Evolutionary conservation across 2,113 vertebrate genomes (phyloP).

Genomic region (Notothenia coriiceps): DNA sequence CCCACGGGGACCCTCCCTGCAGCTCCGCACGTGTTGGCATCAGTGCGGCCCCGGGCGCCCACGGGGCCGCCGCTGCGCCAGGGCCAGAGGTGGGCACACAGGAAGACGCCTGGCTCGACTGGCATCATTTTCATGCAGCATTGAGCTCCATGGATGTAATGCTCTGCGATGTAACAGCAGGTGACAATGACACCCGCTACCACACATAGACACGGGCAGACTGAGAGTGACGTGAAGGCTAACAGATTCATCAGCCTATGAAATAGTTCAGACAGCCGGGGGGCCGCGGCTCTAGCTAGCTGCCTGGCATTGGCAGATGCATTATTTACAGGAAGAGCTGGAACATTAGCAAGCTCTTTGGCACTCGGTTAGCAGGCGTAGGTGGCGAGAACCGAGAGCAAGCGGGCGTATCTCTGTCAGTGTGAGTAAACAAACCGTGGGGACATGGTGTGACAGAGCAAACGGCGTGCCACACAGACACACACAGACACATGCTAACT

Average conservation of each 20-base stretch:
- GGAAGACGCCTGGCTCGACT: slow-evolving; percentile 24
- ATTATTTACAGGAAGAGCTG: slow-evolving; percentile 73
- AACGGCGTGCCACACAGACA: slow-evolving; percentile 50
- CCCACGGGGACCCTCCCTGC: slow-evolving; percentile 68
- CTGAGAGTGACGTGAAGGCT: slow-evolving; percentile 44
- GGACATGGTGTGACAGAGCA: slow-evolving; percentile 77
- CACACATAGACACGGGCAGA: slow-evolving; percentile 26
- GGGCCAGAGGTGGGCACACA: slow-evolving; percentile 34
- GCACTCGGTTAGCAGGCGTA: slow-evolving; percentile 64
- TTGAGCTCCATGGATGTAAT: slow-evolving; percentile 36
- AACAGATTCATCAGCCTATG: slow-evolving; percentile 72
- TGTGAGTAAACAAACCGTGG: slow-evolving; percentile 80
- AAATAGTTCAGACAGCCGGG: slow-evolving; percentile 70
- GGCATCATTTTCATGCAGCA: slow-evolving; percentile 31
- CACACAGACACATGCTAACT: slow-evolving; percentile 65
- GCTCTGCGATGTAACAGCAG: slow-evolving; percentile 35
- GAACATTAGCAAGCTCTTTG: slow-evolving; percentile 68
- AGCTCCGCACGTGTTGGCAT: slow-evolving; percentile 74
- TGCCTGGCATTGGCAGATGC: slow-evolving; percentile 53
- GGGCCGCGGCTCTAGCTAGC: slow-evolving; percentile 37
- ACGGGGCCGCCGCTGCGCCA: slow-evolving; percentile 44
- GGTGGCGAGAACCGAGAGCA: slow-evolving; percentile 50
- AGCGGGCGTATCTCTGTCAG: slow-evolving; percentile 78
- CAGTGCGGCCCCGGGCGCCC: slow-evolving; percentile 68
- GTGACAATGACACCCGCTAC: slow-evolving; percentile 58